Evolutionary conservation across 2,888 invertebrate genomes (phyloP), one percentile per base, ranked within the genome.

Genomic region (Apotomis capreana): DNA sequence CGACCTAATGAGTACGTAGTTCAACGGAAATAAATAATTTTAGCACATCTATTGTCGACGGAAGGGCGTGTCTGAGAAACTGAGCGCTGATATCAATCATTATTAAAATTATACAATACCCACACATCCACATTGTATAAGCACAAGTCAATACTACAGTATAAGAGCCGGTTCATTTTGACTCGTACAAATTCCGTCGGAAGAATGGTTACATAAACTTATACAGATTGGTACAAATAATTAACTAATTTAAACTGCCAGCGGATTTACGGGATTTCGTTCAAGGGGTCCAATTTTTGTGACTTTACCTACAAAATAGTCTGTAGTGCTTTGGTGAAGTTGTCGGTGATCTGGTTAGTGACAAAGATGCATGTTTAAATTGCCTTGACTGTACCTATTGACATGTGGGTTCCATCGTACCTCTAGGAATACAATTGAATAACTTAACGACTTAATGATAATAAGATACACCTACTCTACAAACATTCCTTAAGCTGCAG

Each of bases 21-120:
- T 72, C 46, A 74, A 74, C 76, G 76, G 78, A 78, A 78, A 79
- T 76, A 63, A 68, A 68, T 75, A 78, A 75, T 73, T 67, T 74
- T 68, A 62, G 68, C 69, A 68, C 70, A 62, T 55, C 77, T 75
- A 79, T 81, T 80, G 77, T 81, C 52, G 72, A 52, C 37, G 36
- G 13, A 52, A 68, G 74, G 79, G 81, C 51, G 78, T 67, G 78
- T 74, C 76, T 70, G 68, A 40, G 65, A 74, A 68, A 64, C 57
- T 49, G 51, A 59, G 15, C 54, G 10, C 36, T 26, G 60, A 40
- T 69, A 72, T 63, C 72, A 63, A 63, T 63, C 72, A 68, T 68
- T 59, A 71, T 68, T 60, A 72, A 72, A 68, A 71, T 62, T 52
- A 58, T 63, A 72, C 55, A 49, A 69, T 9, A 68, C 46, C 61